phyloP scores from a whole-genome alignment of 2,113 vertebrate genomes.

The Danionella cerebrum region DNA sequence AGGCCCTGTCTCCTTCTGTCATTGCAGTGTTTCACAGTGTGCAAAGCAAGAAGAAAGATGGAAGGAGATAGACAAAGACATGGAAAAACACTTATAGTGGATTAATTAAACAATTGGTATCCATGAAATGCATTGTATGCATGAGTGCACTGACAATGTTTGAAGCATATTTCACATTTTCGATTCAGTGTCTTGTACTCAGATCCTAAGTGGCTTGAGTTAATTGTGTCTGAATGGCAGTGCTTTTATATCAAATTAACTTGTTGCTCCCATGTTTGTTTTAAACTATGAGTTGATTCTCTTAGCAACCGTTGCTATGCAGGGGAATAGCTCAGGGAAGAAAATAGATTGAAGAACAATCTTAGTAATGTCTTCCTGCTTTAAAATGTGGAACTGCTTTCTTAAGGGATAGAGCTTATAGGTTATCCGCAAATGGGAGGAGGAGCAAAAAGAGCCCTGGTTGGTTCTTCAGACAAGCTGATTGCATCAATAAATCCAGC shows the following conservation, averaged over 20 bases:
- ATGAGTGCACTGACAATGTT: not conserved
- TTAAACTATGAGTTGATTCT: not conserved
- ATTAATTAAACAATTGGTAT: not conserved
- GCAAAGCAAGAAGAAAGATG: not conserved
- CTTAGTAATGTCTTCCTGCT: too few species aligned
- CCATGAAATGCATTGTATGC: not conserved
- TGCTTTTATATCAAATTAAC: not conserved
- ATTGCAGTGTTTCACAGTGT: conserved; percentile 51
- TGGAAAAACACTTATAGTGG: not conserved
- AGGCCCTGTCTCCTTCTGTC: conserved; percentile 61
- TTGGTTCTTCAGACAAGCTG: conserved; percentile 51
- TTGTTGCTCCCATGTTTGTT: conserved; percentile 7
- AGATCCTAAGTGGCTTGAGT: not conserved
- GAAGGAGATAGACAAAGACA: not conserved
- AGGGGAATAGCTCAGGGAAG: not conserved
- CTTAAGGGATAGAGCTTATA: not conserved
- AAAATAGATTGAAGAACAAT: not conserved
- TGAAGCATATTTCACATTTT: not conserved
- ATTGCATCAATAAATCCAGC: conserved; percentile 60
- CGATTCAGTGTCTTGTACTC: not conserved
- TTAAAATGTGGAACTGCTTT: not conserved
- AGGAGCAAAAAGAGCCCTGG: conserved; percentile 47
- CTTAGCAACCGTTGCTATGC: conserved; percentile 32
- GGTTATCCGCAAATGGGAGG: conserved; percentile 3
- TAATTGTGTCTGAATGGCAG: not conserved